A percentile compares a stretch with the other conserved stretches of the same genome.
These are phyloP conservation scores for Notodonta dromedarius DNA, from an alignment of 2,888 invertebrate genomes.

Conservation along the genomic window DNA sequence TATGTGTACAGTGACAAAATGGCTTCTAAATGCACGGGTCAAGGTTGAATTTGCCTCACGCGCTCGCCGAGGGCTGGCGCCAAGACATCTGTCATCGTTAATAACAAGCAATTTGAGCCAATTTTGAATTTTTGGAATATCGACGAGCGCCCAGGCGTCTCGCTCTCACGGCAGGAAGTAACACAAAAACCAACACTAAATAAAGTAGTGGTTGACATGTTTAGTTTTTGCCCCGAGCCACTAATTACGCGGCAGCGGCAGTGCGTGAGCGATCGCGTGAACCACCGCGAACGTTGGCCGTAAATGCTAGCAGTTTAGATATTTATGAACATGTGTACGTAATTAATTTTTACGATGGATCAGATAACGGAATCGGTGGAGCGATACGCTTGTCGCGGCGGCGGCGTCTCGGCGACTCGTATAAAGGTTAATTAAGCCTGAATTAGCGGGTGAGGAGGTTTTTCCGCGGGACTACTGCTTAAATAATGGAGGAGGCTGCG, in stretches of 20 bases:
- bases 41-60: constrained; percentile 41
- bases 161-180: constrained; percentile 75
- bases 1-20: constrained; percentile 28
- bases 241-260: constrained; percentile 65
- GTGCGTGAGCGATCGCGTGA: constrained; percentile 70
- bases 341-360: constrained; percentile 83
- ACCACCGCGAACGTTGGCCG: constrained; percentile 68
- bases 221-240: constrained; percentile 66
- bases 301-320: constrained; percentile 79
- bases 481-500: constrained; percentile 44
- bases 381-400: constrained; percentile 74
- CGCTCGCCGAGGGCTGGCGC: constrained; percentile 62
- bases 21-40: constrained; percentile 29
- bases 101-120: constrained; percentile 83
- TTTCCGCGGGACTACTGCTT: constrained; percentile 47
- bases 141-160: constrained; percentile 73
- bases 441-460: constrained; percentile 58
- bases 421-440: constrained; percentile 70
- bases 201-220: constrained; percentile 79
- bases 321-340: constrained; percentile 83
- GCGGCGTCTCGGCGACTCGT: constrained; percentile 56
- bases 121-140: constrained; percentile 82
- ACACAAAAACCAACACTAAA: constrained; percentile 77
- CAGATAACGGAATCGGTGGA: constrained; percentile 76
- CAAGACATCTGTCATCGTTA: constrained; percentile 83